Base-by-base conservation (phyloP, 2,113 vertebrate genomes). In the Callospermophilus lateralis region DNA sequence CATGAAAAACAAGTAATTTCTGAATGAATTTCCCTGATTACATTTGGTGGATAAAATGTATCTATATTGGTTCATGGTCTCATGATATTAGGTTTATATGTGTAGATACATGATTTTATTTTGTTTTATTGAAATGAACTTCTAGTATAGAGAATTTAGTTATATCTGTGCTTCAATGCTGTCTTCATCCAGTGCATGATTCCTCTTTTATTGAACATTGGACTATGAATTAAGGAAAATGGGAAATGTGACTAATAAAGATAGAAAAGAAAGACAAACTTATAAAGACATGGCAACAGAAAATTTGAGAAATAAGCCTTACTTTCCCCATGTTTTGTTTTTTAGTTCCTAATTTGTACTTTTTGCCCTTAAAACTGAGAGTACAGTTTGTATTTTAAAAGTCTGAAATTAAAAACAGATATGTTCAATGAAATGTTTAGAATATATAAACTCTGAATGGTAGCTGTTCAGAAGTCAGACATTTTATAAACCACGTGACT, bases 281-380 rank as follows among this genome's bases (percentile, higher is more conserved):
- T 63, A 61, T 22, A 85, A 79, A 89, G 65, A 83, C 6, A 39
- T 16, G 19, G 15, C 15, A 84, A 65, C 24, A 72, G 61, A 91
- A 79, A 63, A 39, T 53, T 78, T 34, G 53, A 74, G n/a, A 95
- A 79, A 51, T 79, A 51, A 61, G 42, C 8, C 22, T 68, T 37
- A n/a, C 42, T 81, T 53, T 70, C 65, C 10, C 30, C 10, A 58
- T 45, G 3, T 3, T 17, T 6, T 9, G 45, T 45, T 80, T 94
- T 94, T 70, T 74, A 84, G n/a, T 84, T 92, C 12, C 58, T 83
- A 12, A 61, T n/a, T 70, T 55, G 7, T 94, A 16, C 20, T 12
- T 79, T 89, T 85, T 72, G 13, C 32, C 6, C 5, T 81, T 87
- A 90, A 86, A 80, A 80, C 13, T 84, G 70, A 95, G 24, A 80